Percentiles rank a stretch among this genome's conserved stretches.
Evolutionary conservation across 2,888 invertebrate genomes (phyloP).

Genomic region (Chaitophorus viminalis): DNA sequence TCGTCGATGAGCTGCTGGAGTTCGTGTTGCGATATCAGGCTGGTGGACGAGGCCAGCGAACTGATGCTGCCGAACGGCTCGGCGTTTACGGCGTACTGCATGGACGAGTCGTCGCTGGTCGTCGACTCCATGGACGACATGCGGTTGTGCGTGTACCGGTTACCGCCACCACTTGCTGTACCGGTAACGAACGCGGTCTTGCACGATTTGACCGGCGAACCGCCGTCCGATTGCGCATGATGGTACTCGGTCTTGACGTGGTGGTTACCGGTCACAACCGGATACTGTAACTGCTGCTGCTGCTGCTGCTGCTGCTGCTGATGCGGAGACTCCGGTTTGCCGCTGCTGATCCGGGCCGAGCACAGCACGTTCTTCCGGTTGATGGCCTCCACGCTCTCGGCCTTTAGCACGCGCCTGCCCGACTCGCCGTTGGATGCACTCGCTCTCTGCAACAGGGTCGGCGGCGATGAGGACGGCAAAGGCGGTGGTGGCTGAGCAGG

Average conservation of each 20-base stretch:
- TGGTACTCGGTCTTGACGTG: conserved; percentile 31
- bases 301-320: no score
- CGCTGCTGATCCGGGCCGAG: conserved; percentile 68
- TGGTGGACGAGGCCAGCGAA: conserved; percentile 72
- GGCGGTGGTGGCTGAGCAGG: conserved; percentile 63
- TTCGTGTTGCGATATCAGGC: conserved; percentile 73
- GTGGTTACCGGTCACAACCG: not conserved
- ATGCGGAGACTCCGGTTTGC: conserved; percentile 38
- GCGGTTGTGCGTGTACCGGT: conserved; percentile 64
- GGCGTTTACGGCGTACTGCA: conserved; percentile 67
- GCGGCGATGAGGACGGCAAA: conserved; percentile 62
- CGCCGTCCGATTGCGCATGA: conserved; percentile 75
- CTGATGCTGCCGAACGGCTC: conserved; percentile 72
- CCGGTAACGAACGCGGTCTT: not conserved
- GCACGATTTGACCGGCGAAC: conserved; percentile 73
- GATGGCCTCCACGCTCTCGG: conserved; percentile 83
- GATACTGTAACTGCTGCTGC: not conserved
- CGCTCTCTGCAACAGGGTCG: conserved; percentile 67
- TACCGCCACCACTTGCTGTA: conserved; percentile 7
- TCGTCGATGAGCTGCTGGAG: conserved; percentile 75
- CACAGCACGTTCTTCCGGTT: conserved; percentile 88
- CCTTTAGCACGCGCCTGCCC: conserved; percentile 77
- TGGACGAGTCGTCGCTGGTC: conserved; percentile 69
- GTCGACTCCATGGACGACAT: conserved; percentile 72
- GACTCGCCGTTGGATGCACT: conserved; percentile 76